A percentile compares a stretch with the other conserved stretches of the same genome.
phyloP scores from a whole-genome alignment of 1,140 invertebrate genomes.

The Kradibia gibbosae region DNA sequence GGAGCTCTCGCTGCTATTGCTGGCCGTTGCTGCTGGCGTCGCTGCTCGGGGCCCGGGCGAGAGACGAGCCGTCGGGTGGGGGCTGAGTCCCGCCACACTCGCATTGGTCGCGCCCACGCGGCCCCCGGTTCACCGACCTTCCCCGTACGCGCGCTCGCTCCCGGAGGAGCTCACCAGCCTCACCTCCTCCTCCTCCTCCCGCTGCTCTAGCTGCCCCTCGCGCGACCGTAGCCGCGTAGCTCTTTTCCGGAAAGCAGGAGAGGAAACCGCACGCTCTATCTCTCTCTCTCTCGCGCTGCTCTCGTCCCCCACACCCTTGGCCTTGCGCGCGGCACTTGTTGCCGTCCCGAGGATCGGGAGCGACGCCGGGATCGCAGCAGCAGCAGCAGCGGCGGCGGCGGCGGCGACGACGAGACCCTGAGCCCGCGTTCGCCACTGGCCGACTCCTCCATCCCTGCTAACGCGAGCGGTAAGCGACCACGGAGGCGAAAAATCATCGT shows the following conservation, averaged over 20 bases:
- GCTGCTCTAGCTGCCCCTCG: no score
- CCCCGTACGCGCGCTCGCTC: constrained; percentile 52
- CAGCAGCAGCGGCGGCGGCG: no score
- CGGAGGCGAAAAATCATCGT: not conserved
- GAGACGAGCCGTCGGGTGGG: constrained; percentile 3
- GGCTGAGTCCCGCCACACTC: constrained; percentile 28
- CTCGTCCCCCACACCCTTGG: not conserved
- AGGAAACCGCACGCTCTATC: not conserved
- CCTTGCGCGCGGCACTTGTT: no score
- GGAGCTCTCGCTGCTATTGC: not conserved
- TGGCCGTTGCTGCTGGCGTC: not conserved
- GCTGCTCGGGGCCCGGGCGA: not conserved
- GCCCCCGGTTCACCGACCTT: constrained; percentile 44
- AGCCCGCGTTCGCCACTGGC: no score
- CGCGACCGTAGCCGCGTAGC: not conserved
- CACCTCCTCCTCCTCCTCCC: no score
- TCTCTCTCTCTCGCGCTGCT: not conserved
- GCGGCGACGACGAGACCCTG: no score
- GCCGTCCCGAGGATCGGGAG: no score
- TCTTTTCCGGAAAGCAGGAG: constrained; percentile 15
- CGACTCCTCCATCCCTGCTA: not conserved
- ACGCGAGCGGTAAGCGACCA: not conserved
- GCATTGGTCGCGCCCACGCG: constrained; percentile 50
- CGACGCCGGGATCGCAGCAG: not conserved
- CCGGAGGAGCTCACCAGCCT: not conserved